Percentiles rank a stretch among this genome's conserved stretches.
Conservation (phyloP, 1,140 invertebrate genomes). For the Anoplolepis gracilipes region DNA sequence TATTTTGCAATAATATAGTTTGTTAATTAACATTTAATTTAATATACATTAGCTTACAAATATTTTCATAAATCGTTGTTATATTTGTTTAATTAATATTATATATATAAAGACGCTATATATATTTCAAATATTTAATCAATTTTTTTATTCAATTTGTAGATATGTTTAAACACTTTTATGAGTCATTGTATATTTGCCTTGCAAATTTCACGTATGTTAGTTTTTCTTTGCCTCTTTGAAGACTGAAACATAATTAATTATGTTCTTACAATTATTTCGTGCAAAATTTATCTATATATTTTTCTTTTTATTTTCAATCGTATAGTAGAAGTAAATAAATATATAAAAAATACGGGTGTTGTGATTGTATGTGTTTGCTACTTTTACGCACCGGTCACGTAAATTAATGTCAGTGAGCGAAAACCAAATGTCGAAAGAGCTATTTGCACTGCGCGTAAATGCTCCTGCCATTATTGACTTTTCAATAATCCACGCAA, state of each 20-base stretch:
- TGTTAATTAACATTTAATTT: background rate
- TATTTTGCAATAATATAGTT: conserved; percentile 8
- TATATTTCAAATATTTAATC: background rate
- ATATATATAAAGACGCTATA: background rate
- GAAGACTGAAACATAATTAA: background rate
- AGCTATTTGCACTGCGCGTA: conserved; percentile 63
- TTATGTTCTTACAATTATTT: background rate
- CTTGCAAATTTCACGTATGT: background rate
- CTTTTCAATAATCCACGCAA: conserved; percentile 70
- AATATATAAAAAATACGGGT: conserved; percentile 15
- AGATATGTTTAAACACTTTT: conserved; percentile 1
- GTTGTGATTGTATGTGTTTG: background rate
- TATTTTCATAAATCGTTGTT: background rate
- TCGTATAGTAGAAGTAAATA: conserved; percentile 11
- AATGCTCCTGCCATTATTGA: conserved; percentile 60
- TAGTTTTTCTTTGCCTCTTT: background rate
- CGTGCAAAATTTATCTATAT: background rate
- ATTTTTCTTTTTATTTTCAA: background rate
- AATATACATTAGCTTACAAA: background rate
- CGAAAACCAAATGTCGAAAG: conserved; percentile 61
- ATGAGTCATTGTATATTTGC: background rate
- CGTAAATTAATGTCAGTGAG: conserved; percentile 53
- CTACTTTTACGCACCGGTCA: background rate
- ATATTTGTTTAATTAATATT: conserved; percentile 2
- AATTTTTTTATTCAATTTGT: conserved; percentile 4